Conservation (phyloP, 2,888 invertebrate species). For the Dryobotodes eremita region DNA sequence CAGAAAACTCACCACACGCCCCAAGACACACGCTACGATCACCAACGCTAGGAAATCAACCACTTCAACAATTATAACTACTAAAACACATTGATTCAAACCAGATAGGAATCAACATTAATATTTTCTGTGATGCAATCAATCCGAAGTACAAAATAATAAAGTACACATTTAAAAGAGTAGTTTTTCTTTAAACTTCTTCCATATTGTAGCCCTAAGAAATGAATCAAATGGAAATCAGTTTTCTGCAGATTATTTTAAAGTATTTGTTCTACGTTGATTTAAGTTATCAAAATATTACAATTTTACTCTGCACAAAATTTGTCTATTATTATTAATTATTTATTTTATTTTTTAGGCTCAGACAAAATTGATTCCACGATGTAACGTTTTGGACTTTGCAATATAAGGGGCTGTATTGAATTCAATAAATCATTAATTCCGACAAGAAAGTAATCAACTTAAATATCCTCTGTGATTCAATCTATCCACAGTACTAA, state of each 20-base stretch:
- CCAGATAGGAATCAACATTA: background rate
- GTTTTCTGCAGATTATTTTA: no score
- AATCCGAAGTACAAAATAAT: conserved; percentile 42
- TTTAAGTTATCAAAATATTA: no score
- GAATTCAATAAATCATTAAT: conserved; percentile 1
- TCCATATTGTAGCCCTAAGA: background rate
- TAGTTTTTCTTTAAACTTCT: background rate
- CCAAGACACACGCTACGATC: no score
- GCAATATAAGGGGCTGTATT: no score
- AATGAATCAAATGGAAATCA: no score
- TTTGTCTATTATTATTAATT: no score
- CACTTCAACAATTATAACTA: background rate
- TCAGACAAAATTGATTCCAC: no score
- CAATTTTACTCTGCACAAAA: no score
- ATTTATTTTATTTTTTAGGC: no score
- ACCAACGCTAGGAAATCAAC: background rate
- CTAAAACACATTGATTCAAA: conserved; percentile 2
- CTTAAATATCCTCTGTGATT: background rate
- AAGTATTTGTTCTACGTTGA: no score
- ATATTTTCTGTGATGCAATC: background rate
- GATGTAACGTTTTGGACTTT: no score
- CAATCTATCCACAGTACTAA: conserved; percentile 31
- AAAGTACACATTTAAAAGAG: conserved; percentile 31
- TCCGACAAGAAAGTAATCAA: background rate
- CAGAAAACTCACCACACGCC: background rate